Percentiles rank a stretch among this genome's conserved stretches.
Evolutionary conservation across 2,888 invertebrate genomes (phyloP).

Genomic region (Drosophila emarginata): DNA sequence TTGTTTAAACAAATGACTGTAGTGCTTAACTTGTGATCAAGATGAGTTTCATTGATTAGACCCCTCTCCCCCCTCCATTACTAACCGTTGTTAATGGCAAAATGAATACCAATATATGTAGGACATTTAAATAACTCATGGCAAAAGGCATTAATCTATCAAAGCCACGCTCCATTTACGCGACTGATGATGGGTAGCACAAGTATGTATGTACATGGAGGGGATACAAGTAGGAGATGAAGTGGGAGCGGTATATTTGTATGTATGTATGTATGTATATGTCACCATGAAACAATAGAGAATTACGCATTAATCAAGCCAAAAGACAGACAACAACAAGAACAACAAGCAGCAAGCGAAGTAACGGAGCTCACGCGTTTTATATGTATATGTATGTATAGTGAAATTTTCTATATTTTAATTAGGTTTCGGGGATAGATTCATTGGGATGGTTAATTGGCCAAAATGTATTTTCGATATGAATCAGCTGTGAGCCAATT

Average conservation of each 20-base stretch:
- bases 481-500: slow-evolving; percentile 64
- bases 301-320: slow-evolving; percentile 75
- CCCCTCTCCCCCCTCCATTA: too few relatives aligned
- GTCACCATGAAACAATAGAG: slow-evolving; percentile 62
- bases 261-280: slow-evolving; percentile 52
- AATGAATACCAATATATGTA: slow-evolving; percentile 25
- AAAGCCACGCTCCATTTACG: slow-evolving; percentile 69
- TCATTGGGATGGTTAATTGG: slow-evolving; percentile 12
- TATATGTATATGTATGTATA: background rate
- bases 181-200: slow-evolving; percentile 13
- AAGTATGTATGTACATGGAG: background rate
- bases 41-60: slow-evolving; percentile 57
- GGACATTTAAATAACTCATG: slow-evolving; percentile 34
- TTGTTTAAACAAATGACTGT: too few relatives aligned
- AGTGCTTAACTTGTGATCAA: background rate
- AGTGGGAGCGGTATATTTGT: slow-evolving; percentile 30
- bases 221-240: background rate
- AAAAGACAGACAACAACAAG: slow-evolving; percentile 41
- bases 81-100: slow-evolving; percentile 18
- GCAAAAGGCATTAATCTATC: slow-evolving; percentile 60
- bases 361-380: background rate
- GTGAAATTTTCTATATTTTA: slow-evolving; percentile 46
- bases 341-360: slow-evolving; percentile 3
- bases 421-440: slow-evolving; percentile 52
- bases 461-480: slow-evolving; percentile 53